Evolutionary conservation across 2,113 vertebrate genomes (phyloP).

Genomic region (Willisornis vidua): DNA sequence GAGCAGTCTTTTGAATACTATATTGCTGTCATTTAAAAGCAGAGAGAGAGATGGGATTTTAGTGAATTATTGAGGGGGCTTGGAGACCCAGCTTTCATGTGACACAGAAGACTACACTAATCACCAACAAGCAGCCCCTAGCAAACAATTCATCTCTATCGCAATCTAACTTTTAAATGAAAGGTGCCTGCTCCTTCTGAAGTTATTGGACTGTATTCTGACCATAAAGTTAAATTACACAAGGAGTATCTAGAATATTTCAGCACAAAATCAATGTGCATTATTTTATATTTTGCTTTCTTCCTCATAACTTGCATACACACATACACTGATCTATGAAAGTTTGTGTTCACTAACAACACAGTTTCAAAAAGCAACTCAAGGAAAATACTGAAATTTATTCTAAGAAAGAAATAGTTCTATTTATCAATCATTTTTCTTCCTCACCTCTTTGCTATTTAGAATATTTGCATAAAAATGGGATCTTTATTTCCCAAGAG

Average conservation of each 20-base stretch:
- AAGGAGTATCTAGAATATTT: background rate
- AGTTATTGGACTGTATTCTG: constrained; percentile 3
- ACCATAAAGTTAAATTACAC: constrained; percentile 45
- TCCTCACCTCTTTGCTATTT: constrained; percentile 44
- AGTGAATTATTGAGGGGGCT: background rate
- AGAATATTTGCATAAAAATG: constrained; percentile 65
- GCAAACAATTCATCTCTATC: background rate
- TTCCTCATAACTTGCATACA: background rate
- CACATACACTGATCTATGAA: background rate
- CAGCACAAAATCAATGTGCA: constrained; percentile 40
- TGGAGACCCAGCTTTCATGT: background rate
- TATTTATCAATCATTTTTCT: constrained; percentile 59
- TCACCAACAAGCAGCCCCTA: background rate
- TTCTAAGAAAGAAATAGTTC: constrained; percentile 31
- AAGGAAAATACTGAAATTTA: constrained; percentile 36
- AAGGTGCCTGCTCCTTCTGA: background rate
- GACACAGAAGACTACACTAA: background rate
- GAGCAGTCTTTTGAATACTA: background rate
- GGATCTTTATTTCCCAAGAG: constrained; percentile 62
- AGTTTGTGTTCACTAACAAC: constrained; percentile 12
- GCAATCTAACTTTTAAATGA: background rate
- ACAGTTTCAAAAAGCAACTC: constrained; percentile 14
- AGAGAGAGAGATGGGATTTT: background rate
- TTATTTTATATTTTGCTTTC: constrained; percentile 26
- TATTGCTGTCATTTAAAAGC: background rate